Evolutionary conservation across 2,797 vertebrate species (phyloP).

Genomic region (Mus caroli): DNA sequence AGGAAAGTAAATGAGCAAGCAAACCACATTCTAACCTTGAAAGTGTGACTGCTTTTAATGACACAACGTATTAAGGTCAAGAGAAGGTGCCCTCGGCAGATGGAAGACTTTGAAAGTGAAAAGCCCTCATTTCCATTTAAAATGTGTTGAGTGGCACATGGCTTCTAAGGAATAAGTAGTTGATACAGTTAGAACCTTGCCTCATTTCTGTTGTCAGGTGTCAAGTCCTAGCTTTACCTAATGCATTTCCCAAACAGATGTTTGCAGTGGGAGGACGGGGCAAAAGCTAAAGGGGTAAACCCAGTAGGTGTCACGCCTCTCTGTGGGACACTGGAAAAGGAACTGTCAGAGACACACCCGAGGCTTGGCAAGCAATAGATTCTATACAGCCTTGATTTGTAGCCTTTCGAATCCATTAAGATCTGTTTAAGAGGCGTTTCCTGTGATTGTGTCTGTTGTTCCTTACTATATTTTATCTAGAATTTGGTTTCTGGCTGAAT

Average conservation of each 20-base stretch:
- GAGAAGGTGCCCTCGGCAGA: conserved; percentile 76
- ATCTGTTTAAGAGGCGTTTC: conserved; percentile 1
- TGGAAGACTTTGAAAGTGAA: conserved; percentile 72
- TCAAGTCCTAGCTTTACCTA: conserved; percentile 53
- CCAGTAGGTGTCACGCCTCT: conserved; percentile 39
- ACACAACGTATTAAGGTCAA: conserved; percentile 72
- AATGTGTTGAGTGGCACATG: conserved; percentile 60
- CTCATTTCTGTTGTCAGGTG: conserved; percentile 44
- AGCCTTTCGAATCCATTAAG: not conserved
- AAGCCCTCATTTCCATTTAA: conserved; percentile 70
- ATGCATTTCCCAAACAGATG: conserved; percentile 19
- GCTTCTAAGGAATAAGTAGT: conserved; percentile 66
- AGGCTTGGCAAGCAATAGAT: conserved; percentile 27
- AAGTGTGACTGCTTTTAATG: conserved; percentile 79
- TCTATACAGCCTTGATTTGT: conserved; percentile 33
- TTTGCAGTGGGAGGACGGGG: conserved; percentile 35
- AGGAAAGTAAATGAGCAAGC: conserved; percentile 62
- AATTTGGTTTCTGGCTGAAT: conserved; percentile 52
- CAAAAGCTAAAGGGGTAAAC: conserved; percentile 51
- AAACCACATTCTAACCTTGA: conserved; percentile 67
- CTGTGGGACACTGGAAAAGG: conserved; percentile 29
- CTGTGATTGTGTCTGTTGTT: not conserved
- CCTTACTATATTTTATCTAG: conserved; percentile 42
- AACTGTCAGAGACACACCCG: not conserved
- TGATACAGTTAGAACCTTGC: not conserved